Evolutionary conservation across 2,888 invertebrate genomes (phyloP).

Genomic region (Eledone cirrhosa): DNA sequence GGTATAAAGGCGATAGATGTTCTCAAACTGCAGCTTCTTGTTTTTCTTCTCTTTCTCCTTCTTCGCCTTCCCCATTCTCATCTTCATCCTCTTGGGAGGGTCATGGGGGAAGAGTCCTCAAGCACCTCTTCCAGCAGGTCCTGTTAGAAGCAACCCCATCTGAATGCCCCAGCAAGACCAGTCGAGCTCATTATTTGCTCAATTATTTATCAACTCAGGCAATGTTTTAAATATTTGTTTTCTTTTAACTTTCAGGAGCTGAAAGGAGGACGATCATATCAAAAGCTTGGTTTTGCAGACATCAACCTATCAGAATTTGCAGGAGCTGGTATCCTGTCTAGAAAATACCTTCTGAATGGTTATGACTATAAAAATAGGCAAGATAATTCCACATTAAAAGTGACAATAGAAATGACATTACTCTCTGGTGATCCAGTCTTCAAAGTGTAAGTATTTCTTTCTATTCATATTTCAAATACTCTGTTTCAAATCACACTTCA

Average conservation of each 20-base stretch:
- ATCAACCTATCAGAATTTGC: slow-evolving; percentile 97
- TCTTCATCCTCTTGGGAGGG: too few species aligned
- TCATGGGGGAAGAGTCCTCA: too few species aligned
- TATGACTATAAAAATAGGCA: slow-evolving; percentile 91
- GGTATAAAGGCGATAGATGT: too few species aligned
- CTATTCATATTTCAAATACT: not conserved
- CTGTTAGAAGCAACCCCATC: too few species aligned
- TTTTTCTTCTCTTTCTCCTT: too few species aligned
- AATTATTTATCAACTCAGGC: too few species aligned
- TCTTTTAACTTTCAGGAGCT: slow-evolving; percentile 71
- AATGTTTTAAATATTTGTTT: not conserved
- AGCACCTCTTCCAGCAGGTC: too few species aligned
- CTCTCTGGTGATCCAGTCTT: slow-evolving; percentile 95
- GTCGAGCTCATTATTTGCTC: too few species aligned
- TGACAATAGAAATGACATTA: slow-evolving; percentile 87
- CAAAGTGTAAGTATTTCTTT: slow-evolving; percentile 82
- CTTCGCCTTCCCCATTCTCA: too few species aligned
- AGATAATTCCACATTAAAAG: slow-evolving; percentile 94
- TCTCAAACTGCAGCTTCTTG: too few species aligned
- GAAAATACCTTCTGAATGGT: slow-evolving; percentile 92
- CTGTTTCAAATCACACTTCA: too few species aligned
- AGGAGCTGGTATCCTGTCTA: slow-evolving; percentile 85
- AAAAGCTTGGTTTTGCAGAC: slow-evolving; percentile 97
- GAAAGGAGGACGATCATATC: slow-evolving; percentile 84
- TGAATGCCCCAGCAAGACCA: too few species aligned